These are phyloP conservation scores for Cyaniris semiargus DNA, from an alignment of 2,888 invertebrate genomes.

Conservation along the genomic window DNA sequence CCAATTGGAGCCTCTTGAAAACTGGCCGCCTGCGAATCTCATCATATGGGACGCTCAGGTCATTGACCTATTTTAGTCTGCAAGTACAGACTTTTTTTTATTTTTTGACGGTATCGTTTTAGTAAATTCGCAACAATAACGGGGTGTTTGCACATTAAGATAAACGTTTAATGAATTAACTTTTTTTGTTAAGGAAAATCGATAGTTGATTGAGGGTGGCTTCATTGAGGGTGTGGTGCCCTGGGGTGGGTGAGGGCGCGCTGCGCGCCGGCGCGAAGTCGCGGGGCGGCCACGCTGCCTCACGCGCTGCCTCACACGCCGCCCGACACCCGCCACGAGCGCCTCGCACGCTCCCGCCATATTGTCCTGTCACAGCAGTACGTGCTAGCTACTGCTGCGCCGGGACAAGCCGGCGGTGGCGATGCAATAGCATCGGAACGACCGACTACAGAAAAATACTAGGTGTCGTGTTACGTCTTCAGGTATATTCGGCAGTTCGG, in stretches of 20 bases:
- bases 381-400: constrained; percentile 92
- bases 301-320: constrained; percentile 77
- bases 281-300: constrained; percentile 62
- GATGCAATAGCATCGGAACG: constrained; percentile 51
- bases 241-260: constrained; percentile 52
- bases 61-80: constrained; percentile 46
- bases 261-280: constrained; percentile 68
- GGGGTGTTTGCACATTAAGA: constrained; percentile 9
- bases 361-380: constrained; percentile 99
- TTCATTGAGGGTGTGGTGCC: constrained; percentile 65
- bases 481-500: constrained; percentile 8
- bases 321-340: constrained; percentile 66
- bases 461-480: background rate
- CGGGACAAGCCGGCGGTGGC: constrained; percentile 86
- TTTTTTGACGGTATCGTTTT: constrained; percentile 20
- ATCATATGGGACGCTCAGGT: constrained; percentile 43
- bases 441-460: constrained; percentile 27
- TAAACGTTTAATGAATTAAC: constrained; percentile 52
- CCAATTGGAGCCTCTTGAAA: constrained; percentile 39
- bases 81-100: constrained; percentile 40
- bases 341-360: constrained; percentile 85
- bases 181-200: constrained; percentile 64
- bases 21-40: constrained; percentile 36
- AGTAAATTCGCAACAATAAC: background rate
- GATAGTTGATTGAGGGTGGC: constrained; percentile 72